Base-by-base conservation (phyloP, 1,140 invertebrate genomes). In the Notospermus geniculatus region DNA sequence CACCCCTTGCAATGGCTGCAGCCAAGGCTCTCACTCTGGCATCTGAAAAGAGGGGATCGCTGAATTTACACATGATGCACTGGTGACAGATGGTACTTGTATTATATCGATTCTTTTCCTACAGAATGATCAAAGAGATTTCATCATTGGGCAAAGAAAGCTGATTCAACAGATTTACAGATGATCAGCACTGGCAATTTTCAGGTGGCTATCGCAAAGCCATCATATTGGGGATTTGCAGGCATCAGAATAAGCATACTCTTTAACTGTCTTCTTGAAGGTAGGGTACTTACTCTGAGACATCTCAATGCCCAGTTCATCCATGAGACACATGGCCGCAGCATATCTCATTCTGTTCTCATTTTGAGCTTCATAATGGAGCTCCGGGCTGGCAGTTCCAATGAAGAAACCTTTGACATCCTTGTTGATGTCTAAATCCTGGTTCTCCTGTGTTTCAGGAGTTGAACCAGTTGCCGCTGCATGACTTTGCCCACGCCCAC, bases 1-100 rank as follows among this genome's bases (percentile, higher is more conserved):
- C 79, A 54, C 74, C 66, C 29, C 77, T 68, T 13, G 77, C 74
- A 73, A 74, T 76, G 7, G 79, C 75, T 39, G 75, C 71, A n/a
- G 77, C 73, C 22, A 80, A 55, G 25, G 70, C 69, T 63, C 72
- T 57, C 15, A 77, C 68, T 59, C 69, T 58, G 13, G 77, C 73
- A 72, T 79, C 77, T 74, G 61, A 43, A 63, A 68, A 32, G 63
- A 45, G 60, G 30, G n/a, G 32, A n/a, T n/a, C n/a, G n/a, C n/a
- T n/a, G n/a, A n/a, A n/a, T n/a, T n/a, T n/a, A n/a, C n/a, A n/a
- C n/a, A n/a, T n/a, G n/a, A n/a, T n/a, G n/a, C n/a, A n/a, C n/a
- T n/a, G n/a, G n/a, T n/a, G n/a, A n/a, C n/a, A n/a, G n/a, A n/a
- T n/a, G n/a, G n/a, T n/a, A n/a, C n/a, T n/a, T n/a, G n/a, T n/a